phyloP scores from a whole-genome alignment of 2,797 vertebrate species.

The Melanotaenia boesemani region DNA sequence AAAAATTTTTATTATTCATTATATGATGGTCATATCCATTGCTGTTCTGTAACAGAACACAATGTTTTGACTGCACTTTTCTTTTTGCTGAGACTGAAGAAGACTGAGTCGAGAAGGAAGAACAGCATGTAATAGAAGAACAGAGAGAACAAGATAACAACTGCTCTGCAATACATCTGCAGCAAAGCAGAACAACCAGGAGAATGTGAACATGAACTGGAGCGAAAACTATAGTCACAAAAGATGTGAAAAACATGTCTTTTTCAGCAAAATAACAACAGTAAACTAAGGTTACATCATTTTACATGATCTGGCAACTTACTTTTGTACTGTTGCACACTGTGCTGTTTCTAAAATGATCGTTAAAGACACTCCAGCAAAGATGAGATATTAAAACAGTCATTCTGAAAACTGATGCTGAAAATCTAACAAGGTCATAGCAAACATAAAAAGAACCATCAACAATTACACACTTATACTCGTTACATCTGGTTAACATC shows the following conservation, averaged over 20 bases:
- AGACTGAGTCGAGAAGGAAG: neutral
- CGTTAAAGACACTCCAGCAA: neutral
- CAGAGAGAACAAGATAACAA: constrained; percentile 11
- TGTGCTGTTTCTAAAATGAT: neutral
- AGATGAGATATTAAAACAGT: neutral
- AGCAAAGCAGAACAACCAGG: constrained; percentile 48
- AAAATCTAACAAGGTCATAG: constrained; percentile 20
- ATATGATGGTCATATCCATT: neutral
- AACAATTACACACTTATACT: neutral
- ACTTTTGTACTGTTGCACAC: neutral
- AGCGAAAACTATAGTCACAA: constrained; percentile 22
- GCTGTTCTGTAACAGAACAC: constrained; percentile 5
- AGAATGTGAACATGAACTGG: constrained; percentile 33
- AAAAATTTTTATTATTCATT: neutral
- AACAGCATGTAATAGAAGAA: constrained; percentile 4
- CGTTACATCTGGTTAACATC: neutral
- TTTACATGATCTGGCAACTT: neutral
- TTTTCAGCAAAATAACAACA: neutral
- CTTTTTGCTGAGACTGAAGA: neutral
- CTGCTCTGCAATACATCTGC: constrained; percentile 45
- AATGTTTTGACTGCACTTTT: neutral
- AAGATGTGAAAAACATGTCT: constrained; percentile 8
- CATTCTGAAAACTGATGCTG: constrained; percentile 2
- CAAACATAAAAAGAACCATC: neutral
- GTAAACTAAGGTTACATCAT: neutral